Evolutionary conservation across 2,113 vertebrate genomes (phyloP).

Genomic region (Sula dactylatra): DNA sequence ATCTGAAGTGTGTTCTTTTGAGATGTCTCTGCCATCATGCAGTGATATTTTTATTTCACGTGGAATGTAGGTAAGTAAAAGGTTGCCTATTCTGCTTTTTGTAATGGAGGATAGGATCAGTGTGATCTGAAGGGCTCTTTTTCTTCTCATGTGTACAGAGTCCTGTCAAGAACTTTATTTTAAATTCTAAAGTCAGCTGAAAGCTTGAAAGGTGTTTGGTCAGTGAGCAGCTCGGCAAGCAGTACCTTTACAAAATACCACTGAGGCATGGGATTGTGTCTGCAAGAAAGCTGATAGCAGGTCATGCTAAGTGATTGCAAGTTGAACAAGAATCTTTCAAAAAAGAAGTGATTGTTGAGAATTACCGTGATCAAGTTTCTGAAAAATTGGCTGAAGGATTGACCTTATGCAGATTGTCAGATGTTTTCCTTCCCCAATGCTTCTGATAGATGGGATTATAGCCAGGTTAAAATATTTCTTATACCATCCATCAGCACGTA

Average conservation of each 20-base stretch:
- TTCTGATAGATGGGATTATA: neutral
- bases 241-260: neutral
- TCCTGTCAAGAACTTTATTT: neutral
- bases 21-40: neutral
- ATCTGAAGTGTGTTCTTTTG: neutral
- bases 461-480: neutral
- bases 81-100: neutral
- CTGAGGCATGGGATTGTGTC: neutral
- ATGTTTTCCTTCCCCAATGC: neutral
- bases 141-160: neutral
- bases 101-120: neutral
- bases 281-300: neutral
- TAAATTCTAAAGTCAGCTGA: neutral
- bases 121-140: neutral
- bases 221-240: neutral
- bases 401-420: neutral
- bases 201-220: neutral
- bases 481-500: fast-evolving
- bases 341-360: neutral
- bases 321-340: neutral
- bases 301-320: neutral
- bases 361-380: neutral
- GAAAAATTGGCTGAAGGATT: neutral
- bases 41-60: neutral
- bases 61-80: neutral